Percentiles rank a stretch among this genome's conserved stretches.
Conservation (phyloP, 2,888 invertebrate genomes). For the Dynastes grantii region DNA sequence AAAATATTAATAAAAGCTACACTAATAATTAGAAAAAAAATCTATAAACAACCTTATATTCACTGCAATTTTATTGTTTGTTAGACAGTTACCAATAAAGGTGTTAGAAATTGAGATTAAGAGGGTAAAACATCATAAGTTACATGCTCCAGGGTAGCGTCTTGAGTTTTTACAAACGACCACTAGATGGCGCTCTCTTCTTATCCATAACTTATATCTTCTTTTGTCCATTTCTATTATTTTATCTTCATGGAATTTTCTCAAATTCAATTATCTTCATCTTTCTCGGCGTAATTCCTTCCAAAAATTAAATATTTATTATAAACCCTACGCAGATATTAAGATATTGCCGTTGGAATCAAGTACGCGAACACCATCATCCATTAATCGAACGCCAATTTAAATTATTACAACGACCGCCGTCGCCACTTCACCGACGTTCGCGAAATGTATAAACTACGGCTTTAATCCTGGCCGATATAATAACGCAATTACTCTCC, state of each 20-base stretch:
- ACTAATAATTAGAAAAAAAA: too few species aligned
- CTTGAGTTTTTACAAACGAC: too few species aligned
- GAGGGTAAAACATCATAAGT: too few species aligned
- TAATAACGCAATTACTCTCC: slow-evolving; percentile 38
- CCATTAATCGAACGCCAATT: slow-evolving; percentile 37
- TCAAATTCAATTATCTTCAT: background rate
- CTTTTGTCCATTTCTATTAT: background rate
- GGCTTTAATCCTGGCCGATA: slow-evolving; percentile 36
- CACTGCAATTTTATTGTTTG: too few species aligned
- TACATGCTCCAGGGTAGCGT: too few species aligned
- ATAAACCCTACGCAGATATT: background rate
- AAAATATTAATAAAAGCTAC: too few species aligned
- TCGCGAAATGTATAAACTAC: slow-evolving; percentile 33
- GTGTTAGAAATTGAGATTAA: too few species aligned
- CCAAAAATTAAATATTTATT: slow-evolving; percentile 1
- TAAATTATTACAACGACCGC: slow-evolving; percentile 39
- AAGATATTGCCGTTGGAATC: background rate
- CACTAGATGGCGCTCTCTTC: too few species aligned
- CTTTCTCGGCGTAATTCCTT: background rate
- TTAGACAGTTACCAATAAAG: too few species aligned
- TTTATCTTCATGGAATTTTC: background rate
- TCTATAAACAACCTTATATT: too few species aligned
- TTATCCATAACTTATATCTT: background rate
- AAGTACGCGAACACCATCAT: slow-evolving; percentile 10
- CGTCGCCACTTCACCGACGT: slow-evolving; percentile 18